These are phyloP conservation scores for Patella depressa DNA, from an alignment of 2,888 invertebrate genomes.

Conservation along the genomic window DNA sequence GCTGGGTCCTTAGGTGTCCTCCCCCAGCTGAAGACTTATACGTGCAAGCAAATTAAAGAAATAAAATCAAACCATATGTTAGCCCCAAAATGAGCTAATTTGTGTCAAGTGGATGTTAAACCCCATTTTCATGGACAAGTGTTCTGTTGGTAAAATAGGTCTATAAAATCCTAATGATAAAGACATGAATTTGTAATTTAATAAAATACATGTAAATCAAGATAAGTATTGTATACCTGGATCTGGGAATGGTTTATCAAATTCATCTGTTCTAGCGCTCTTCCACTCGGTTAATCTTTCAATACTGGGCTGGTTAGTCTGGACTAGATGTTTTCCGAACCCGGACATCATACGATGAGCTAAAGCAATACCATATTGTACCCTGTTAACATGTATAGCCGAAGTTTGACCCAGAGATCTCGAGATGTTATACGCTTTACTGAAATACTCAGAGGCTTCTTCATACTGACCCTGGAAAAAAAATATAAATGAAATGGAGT, in stretches of 20 bases:
- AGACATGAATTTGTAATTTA: no score
- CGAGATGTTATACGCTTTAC: slow-evolving; percentile 69
- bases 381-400: slow-evolving; percentile 65
- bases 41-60: no score
- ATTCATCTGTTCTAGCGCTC: slow-evolving; percentile 56
- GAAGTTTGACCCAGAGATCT: slow-evolving; percentile 62
- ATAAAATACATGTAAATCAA: no score
- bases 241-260: slow-evolving; percentile 53
- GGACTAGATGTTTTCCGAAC: slow-evolving; percentile 54
- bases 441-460: slow-evolving; percentile 69
- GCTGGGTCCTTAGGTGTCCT: no score
- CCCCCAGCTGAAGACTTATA: no score
- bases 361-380: slow-evolving; percentile 67
- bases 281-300: slow-evolving; percentile 67
- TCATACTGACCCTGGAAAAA: slow-evolving; percentile 66
- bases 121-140: no score
- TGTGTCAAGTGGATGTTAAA: no score
- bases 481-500: neutral
- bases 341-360: slow-evolving; percentile 65
- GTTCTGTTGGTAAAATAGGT: no score
- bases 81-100: no score
- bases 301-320: slow-evolving; percentile 49
- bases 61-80: no score
- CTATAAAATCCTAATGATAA: no score
- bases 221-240: slow-evolving; percentile 32